phyloP scores from a whole-genome alignment of 2,113 vertebrate genomes.

The Mustelus asterias region DNA sequence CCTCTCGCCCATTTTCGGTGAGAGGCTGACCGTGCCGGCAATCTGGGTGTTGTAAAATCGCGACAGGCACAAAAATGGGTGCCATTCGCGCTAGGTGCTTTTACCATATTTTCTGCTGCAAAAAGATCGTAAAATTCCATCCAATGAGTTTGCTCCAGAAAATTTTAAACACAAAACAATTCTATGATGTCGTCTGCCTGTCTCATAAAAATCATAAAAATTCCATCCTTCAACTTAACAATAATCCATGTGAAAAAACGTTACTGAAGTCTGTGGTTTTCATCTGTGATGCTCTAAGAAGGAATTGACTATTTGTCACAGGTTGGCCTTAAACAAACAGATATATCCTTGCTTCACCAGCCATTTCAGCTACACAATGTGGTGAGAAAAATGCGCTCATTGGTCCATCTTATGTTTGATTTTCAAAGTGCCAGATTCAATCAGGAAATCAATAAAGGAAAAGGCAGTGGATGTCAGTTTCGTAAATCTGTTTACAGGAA shows the following conservation, averaged over 20 bases:
- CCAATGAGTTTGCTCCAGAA: neutral
- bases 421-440: slow-evolving; percentile 31
- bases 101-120: too few species aligned
- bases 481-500: slow-evolving; percentile 34
- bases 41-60: too few species aligned
- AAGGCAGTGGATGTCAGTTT: slow-evolving; percentile 15
- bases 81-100: too few species aligned
- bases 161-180: neutral
- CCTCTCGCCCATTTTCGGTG: too few species aligned
- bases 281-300: neutral
- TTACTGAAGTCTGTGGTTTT: neutral
- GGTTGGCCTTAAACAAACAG: slow-evolving; percentile 2
- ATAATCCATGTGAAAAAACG: neutral
- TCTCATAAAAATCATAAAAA: neutral
- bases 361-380: neutral
- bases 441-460: slow-evolving; percentile 35
- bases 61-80: too few species aligned
- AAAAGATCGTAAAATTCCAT: too few species aligned
- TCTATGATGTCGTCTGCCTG: neutral
- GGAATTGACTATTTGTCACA: slow-evolving; percentile 8
- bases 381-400: slow-evolving; percentile 2
- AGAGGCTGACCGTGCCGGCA: too few species aligned
- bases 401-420: slow-evolving; percentile 31
- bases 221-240: neutral
- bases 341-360: neutral